phyloP scores from a whole-genome alignment of 2,797 vertebrate species.

The Bradypodion ventrale region DNA sequence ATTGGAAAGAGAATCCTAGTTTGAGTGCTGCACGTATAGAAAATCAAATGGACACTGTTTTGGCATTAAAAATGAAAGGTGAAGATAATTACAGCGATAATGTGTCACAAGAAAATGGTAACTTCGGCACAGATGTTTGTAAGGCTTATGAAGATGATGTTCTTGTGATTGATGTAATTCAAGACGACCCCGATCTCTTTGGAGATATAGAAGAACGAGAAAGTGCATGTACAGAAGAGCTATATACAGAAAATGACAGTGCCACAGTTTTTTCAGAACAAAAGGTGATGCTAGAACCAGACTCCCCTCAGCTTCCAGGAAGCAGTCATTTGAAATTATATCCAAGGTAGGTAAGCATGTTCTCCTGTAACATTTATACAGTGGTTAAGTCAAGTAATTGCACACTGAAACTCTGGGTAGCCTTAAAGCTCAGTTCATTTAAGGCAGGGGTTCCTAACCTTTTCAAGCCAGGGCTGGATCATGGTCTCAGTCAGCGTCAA shows the following conservation, averaged over 20 bases:
- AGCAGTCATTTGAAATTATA: conserved; percentile 24
- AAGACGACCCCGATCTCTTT: conserved; percentile 93
- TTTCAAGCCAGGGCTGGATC: too few species aligned
- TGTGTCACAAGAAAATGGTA: conserved; percentile 40
- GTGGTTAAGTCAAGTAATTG: background rate
- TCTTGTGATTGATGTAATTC: conserved; percentile 88
- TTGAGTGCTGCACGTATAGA: conserved; percentile 27
- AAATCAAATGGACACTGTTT: conserved; percentile 6
- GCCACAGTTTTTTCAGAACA: conserved; percentile 30
- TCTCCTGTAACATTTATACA: conserved; percentile 9
- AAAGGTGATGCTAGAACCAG: conserved; percentile 28
- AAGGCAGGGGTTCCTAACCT: too few species aligned
- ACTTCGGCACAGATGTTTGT: conserved; percentile 75
- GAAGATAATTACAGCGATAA: conserved; percentile 42
- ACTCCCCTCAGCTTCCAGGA: conserved; percentile 40
- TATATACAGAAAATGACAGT: conserved; percentile 8
- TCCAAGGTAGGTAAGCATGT: conserved; percentile 76
- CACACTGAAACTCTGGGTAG: accelerated
- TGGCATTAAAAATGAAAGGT: conserved; percentile 48
- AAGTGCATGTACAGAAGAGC: conserved; percentile 33
- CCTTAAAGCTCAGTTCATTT: background rate
- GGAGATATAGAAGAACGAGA: conserved; percentile 68
- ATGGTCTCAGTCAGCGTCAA: too few species aligned
- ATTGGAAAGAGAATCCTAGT: conserved; percentile 42
- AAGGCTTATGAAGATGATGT: conserved; percentile 89